Evolutionary conservation across 2,797 vertebrate genomes (phyloP), one percentile per base, ranked within the genome.

Genomic region (Sebastes hopkinsi): DNA sequence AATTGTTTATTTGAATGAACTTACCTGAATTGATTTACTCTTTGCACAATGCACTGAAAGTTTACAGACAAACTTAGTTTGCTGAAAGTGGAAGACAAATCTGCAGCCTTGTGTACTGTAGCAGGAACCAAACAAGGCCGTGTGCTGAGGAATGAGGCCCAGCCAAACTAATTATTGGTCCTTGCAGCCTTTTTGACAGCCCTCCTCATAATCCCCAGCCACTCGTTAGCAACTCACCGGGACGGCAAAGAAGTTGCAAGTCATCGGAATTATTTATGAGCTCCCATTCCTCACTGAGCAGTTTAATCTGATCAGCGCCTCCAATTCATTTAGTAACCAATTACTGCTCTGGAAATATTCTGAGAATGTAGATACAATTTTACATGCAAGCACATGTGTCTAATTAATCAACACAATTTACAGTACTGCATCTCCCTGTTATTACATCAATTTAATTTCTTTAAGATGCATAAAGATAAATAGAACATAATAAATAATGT

Each of bases 221-320:
- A 13, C 77, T 69, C 67, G 54, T 85, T 85, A 89, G 75, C 76
- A 69, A 32, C 78, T 71, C 80, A 72, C 54, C 58, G 6, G 38
- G 36, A 72, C 18, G 30, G 61, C 42, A 60, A 50, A 68, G 46
- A 76, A 77, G 85, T 73, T 60, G 27, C 56, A 72, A 74, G 72
- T 85, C 71, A 69, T 87, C 54, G 52, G 42, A 70, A 83, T 89
- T 81, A 84, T 89, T 82, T 75, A 85, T 74, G 69, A 79, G 82
- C 25, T 9, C 29, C 32, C 52, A 38, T 54, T 77, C 20, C 34
- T 75, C 64, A 29, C 54, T 50, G 72, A 73, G 56, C 62, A 20
- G 54, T 65, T 87, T 52, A 55, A 67, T 81, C 38, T 22, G 66
- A 71, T 58, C 32, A 56, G 56, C 5, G n/a, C 60, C 56, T 50